These are phyloP conservation scores for Argyresthia goedartella DNA, from an alignment of 2,888 invertebrate species.

Conservation along the genomic window DNA sequence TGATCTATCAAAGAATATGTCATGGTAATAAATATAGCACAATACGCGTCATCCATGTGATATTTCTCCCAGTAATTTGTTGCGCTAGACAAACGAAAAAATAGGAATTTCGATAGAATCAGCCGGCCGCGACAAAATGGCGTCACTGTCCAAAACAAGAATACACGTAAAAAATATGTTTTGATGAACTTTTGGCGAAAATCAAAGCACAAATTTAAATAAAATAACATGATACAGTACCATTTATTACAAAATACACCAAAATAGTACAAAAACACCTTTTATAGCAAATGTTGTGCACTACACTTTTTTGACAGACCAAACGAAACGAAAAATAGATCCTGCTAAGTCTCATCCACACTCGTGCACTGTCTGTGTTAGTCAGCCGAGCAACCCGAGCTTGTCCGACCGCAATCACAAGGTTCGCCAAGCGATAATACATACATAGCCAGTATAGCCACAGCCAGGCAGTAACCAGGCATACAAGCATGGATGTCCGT, in stretches of 20 bases:
- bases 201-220: background rate
- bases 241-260: background rate
- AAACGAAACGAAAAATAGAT: slow-evolving; percentile 28
- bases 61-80: too few relatives aligned
- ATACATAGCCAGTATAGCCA: too few relatives aligned
- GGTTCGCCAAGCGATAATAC: too few relatives aligned
- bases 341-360: too few relatives aligned
- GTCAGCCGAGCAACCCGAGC: too few relatives aligned
- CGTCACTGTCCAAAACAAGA: slow-evolving; percentile 33
- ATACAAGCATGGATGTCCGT: too few relatives aligned
- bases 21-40: too few relatives aligned
- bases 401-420: too few relatives aligned
- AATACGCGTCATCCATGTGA: too few relatives aligned
- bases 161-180: slow-evolving; percentile 1
- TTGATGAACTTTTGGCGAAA: slow-evolving; percentile 1
- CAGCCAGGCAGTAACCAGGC: too few relatives aligned
- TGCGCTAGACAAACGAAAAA: slow-evolving; percentile 24
- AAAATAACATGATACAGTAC: background rate
- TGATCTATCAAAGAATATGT: too few relatives aligned
- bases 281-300: slow-evolving; percentile 30
- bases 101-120: slow-evolving; percentile 50
- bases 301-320: slow-evolving; percentile 56
- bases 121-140: slow-evolving; percentile 71
- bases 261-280: background rate
- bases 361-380: too few relatives aligned